Evolutionary conservation across 2,113 vertebrate genomes (phyloP).

Genomic region (Sterrhoptilus dennistouni): DNA sequence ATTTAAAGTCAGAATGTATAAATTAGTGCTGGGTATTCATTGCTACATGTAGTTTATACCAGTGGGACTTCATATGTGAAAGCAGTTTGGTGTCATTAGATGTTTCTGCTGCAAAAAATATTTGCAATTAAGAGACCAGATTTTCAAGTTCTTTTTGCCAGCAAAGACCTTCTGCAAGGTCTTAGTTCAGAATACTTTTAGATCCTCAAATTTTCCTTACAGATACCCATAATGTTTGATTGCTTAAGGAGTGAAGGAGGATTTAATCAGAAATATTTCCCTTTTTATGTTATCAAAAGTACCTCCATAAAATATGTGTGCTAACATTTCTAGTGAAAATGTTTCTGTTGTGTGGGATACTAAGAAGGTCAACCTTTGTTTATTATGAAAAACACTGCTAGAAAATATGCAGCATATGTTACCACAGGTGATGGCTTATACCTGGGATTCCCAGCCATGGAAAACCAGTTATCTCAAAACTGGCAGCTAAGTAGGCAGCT

Average conservation of each 20-base stretch:
- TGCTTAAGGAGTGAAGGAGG: neutral
- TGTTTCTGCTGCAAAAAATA: neutral
- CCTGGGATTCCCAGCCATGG: neutral
- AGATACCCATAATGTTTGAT: neutral
- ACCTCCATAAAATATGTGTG: neutral
- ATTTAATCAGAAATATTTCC: neutral
- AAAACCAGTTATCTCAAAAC: neutral
- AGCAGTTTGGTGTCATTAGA: neutral
- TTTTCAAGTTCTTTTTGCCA: neutral
- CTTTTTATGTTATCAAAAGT: neutral
- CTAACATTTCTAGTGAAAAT: neutral
- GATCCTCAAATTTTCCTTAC: neutral
- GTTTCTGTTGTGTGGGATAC: neutral
- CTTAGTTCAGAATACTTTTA: neutral
- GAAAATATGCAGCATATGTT: accelerated
- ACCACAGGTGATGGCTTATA: neutral
- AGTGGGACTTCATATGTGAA: neutral
- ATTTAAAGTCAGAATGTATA: neutral
- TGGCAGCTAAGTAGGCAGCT: neutral
- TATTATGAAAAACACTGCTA: neutral
- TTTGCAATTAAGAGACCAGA: neutral
- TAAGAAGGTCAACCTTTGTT: neutral
- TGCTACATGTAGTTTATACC: neutral
- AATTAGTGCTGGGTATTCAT: neutral
- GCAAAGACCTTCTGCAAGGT: neutral